Base-by-base conservation (phyloP, 2,888 invertebrate genomes). In the Polyommatus icarus region DNA sequence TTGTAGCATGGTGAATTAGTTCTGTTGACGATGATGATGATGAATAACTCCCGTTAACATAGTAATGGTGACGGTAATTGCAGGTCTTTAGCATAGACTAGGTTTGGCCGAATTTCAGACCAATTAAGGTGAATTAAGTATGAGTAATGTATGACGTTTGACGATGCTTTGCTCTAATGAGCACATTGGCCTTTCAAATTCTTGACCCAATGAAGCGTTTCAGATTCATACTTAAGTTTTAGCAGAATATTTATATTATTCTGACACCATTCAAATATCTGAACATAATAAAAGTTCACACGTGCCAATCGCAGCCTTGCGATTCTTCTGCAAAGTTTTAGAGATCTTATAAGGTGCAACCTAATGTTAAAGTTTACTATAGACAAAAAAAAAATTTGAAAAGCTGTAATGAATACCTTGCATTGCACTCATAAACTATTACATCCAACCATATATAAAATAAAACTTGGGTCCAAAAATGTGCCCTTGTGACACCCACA, bases 71-170 rank as follows among this genome's bases (percentile, higher is more conserved):
- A 46, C 46, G 46, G 46, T 24, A 24, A 6, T 61, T 61, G 24
- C 24, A 40, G 50, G 10, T 73, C 72, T 40, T 73, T 73, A 73
- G 46, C 73, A 73, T 50, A 73, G 20, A 15, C 40, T 46, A 20
- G 73, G 15, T 46, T 73, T 75, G 29, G 15, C 75, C 50, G 54
- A 75, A 75, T 75, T 75, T 75, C 29, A 75, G 20, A 15, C 75
- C 50, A 75, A 75, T 75, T 75, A 75, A 18, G 75, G 54, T 18
- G 29, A 75, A 75, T 75, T 75, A 75, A 73, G 75, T 24, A 46
- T 24, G 46, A 50, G 20, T 75, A 24, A 50, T 75, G 29, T 50
- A 10, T 46, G 46, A 50, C 73, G 24, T 73, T 46, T 24, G 29
- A n/a, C 20, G n/a, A 40, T 50, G 75, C 54, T 75, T 46, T 20